These are phyloP conservation scores for Ostrea edulis DNA, from an alignment of 1,140 invertebrate genomes.

Conservation along the genomic window DNA sequence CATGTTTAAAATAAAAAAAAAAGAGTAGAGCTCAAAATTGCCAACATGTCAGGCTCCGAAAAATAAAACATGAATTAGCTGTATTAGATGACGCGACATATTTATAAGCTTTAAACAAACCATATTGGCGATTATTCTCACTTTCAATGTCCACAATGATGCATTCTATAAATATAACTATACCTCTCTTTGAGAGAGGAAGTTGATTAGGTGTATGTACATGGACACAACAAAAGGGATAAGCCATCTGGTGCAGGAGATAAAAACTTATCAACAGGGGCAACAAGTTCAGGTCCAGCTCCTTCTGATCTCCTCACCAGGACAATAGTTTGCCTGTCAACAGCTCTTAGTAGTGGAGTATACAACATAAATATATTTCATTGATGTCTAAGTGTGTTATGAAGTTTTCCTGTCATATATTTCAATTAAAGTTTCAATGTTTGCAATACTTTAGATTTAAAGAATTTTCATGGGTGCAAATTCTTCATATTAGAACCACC, in stretches of 20 bases:
- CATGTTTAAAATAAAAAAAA: no score
- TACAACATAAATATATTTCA: background rate
- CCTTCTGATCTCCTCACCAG: background rate
- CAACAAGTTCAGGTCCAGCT: background rate
- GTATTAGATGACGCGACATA: background rate
- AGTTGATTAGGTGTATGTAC: background rate
- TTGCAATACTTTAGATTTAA: no score
- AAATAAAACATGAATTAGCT: no score
- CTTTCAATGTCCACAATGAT: background rate
- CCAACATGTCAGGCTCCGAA: no score
- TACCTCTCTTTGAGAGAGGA: background rate
- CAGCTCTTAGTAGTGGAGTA: background rate
- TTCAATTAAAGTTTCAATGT: no score
- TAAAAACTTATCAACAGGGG: slow-evolving; percentile 19
- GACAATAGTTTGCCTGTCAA: background rate
- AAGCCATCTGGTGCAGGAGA: background rate
- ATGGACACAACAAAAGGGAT: background rate
- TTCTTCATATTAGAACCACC: no score
- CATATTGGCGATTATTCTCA: background rate
- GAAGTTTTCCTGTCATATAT: no score
- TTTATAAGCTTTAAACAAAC: background rate
- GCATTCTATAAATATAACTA: background rate
- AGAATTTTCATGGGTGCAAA: no score
- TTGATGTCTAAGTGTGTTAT: no score
- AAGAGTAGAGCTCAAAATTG: no score